Evolutionary conservation across 2,797 vertebrate species (phyloP).

Genomic region (Pelobates cultripes): DNA sequence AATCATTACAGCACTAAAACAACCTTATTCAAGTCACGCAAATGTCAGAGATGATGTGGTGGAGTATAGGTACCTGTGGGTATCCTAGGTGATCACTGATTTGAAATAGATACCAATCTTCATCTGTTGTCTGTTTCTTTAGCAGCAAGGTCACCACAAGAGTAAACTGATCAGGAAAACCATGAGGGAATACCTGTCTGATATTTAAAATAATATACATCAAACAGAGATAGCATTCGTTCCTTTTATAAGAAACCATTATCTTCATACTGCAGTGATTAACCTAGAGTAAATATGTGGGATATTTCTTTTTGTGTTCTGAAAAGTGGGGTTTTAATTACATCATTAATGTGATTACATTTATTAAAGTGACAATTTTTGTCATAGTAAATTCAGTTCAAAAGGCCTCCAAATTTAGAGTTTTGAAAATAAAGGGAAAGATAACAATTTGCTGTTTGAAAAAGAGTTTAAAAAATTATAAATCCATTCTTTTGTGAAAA

Average conservation of each 20-base stretch:
- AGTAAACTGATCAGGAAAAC: constrained; percentile 86
- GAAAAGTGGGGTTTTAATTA: no score
- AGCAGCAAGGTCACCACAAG: constrained; percentile 87
- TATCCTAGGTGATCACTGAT: constrained; percentile 87
- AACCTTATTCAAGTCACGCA: no score
- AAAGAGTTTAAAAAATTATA: no score
- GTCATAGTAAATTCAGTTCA: no score
- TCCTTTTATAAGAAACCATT: not conserved
- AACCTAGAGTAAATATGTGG: not conserved
- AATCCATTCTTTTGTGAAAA: no score
- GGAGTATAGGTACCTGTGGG: constrained; percentile 80
- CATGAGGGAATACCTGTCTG: constrained; percentile 87
- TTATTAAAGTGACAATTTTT: no score
- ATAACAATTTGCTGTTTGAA: no score
- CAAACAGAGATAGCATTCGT: not conserved
- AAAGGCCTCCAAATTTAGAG: no score
- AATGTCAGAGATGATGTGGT: not conserved
- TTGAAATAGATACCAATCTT: constrained; percentile 90
- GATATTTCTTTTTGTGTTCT: no score
- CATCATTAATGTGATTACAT: no score
- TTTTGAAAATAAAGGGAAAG: no score
- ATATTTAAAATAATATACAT: not conserved
- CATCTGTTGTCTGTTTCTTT: constrained; percentile 84
- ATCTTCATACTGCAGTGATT: not conserved
- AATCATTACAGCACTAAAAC: no score